Evolutionary conservation across 2,797 vertebrate species (phyloP).

Genomic region (Ptychobarbus kaznakovi): DNA sequence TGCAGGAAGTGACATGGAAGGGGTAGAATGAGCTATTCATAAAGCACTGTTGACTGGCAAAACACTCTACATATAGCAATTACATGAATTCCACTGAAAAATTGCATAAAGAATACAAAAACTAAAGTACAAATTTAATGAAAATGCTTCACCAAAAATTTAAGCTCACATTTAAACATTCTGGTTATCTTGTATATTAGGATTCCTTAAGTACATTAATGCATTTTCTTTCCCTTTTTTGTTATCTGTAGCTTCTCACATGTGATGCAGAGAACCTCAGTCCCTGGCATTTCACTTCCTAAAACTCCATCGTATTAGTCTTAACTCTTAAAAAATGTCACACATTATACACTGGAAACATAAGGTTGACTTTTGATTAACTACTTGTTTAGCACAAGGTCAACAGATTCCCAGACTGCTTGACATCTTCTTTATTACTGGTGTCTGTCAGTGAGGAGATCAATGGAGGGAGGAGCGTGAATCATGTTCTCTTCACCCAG

Average conservation of each 20-base stretch:
- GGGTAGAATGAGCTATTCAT: neutral
- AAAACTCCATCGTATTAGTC: neutral
- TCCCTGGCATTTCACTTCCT: neutral
- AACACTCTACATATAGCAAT: neutral
- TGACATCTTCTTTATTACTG: slow-evolving; percentile 4
- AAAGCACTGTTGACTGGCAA: neutral
- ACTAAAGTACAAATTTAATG: neutral
- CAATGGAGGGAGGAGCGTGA: neutral
- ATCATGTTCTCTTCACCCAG: neutral
- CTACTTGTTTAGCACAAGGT: neutral
- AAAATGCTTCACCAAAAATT: neutral
- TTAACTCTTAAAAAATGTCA: neutral
- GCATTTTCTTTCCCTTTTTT: neutral
- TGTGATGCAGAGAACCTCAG: neutral
- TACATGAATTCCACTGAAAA: neutral
- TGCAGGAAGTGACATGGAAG: neutral
- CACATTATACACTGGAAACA: neutral
- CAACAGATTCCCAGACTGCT: slow-evolving; percentile 12
- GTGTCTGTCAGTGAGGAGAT: slow-evolving; percentile 23
- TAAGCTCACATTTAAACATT: neutral
- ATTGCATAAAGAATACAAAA: neutral
- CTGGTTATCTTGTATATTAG: neutral
- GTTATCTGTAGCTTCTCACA: neutral
- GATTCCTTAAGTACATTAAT: neutral
- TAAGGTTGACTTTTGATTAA: slow-evolving; percentile 5